These are phyloP conservation scores for Lipotes vexillifer DNA, from an alignment of 2,113 vertebrate species.

Conservation along the genomic window DNA sequence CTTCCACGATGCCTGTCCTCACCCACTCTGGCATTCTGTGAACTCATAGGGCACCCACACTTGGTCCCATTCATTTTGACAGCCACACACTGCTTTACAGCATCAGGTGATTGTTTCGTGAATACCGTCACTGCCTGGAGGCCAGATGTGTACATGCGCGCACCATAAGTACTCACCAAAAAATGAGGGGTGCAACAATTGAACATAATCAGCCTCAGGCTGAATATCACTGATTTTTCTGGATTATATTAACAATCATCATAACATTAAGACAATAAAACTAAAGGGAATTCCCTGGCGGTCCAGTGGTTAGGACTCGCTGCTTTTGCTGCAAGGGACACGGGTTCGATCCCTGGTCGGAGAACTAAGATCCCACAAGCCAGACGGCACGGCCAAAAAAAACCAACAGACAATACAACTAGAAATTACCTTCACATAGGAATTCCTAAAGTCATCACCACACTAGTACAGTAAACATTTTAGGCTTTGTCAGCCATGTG, in stretches of 20 bases:
- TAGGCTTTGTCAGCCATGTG: neutral
- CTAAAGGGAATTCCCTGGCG: neutral
- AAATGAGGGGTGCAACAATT: neutral
- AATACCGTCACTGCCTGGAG: neutral
- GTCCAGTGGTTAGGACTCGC: too few relatives aligned
- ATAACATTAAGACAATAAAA: slow-evolving; percentile 28
- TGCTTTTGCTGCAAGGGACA: too few relatives aligned
- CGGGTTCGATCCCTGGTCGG: too few relatives aligned
- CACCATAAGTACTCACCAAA: neutral
- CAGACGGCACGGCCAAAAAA: too few relatives aligned
- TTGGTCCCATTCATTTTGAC: neutral
- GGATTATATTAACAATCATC: slow-evolving; percentile 17
- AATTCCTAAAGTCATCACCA: neutral
- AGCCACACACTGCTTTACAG: neutral
- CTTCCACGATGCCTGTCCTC: neutral
- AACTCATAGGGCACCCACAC: neutral
- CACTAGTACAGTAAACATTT: neutral
- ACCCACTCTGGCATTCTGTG: neutral
- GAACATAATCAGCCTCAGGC: slow-evolving; percentile 5
- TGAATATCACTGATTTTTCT: slow-evolving; percentile 20
- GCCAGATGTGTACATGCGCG: neutral
- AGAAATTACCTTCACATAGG: slow-evolving; percentile 29
- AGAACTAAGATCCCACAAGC: too few relatives aligned
- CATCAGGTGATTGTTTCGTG: neutral
- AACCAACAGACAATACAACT: too few relatives aligned